Evolutionary conservation across 2,113 vertebrate species (phyloP).

Genomic region (Hassar affinis): DNA sequence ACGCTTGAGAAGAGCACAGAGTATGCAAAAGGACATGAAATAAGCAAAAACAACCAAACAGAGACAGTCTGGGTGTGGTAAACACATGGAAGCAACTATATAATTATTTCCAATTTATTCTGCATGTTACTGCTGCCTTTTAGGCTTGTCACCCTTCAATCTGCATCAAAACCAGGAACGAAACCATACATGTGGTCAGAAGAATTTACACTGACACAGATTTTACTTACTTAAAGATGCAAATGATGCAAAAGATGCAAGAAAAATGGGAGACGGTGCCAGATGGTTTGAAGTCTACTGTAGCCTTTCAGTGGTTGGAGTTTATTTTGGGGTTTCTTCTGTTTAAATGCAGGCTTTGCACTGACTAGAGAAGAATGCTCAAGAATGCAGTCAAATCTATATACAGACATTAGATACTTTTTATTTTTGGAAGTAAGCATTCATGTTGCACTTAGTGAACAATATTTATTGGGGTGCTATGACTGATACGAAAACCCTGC

Average conservation of each 20-base stretch:
- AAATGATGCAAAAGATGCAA: conserved; percentile 53
- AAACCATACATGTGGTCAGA: conserved; percentile 50
- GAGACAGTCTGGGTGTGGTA: conserved; percentile 58
- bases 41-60: conserved; percentile 23
- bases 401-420: not conserved
- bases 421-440: not conserved
- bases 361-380: conserved; percentile 41
- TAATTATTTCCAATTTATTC: conserved; percentile 59
- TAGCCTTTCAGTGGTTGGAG: conserved; percentile 48
- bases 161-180: conserved; percentile 30
- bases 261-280: conserved; percentile 51
- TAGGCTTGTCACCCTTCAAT: conserved; percentile 17
- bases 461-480: not conserved
- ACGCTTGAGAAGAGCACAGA: not conserved
- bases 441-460: not conserved
- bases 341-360: conserved; percentile 62
- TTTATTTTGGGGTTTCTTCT: conserved; percentile 59
- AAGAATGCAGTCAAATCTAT: conserved; percentile 24
- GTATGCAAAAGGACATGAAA: conserved; percentile 31
- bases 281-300: conserved; percentile 61
- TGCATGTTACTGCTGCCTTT: conserved; percentile 42
- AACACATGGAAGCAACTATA: conserved; percentile 40
- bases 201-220: conserved; percentile 22
- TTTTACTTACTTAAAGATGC: conserved; percentile 50
- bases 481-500: no score